Base-by-base conservation (phyloP, 2,888 invertebrate species). In the Didymodactylos carnosus region DNA sequence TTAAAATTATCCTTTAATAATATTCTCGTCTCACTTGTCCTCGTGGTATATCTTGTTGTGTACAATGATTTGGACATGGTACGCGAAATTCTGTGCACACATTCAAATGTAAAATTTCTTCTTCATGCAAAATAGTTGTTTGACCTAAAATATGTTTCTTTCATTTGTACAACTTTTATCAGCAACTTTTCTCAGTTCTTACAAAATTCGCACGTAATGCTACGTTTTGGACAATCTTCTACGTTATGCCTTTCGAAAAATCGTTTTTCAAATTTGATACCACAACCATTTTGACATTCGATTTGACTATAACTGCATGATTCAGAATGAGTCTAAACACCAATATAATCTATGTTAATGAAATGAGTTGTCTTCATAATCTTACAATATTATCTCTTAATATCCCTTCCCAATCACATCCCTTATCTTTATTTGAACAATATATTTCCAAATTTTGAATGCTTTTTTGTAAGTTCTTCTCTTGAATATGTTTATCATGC, bases 371-470 rank as follows among this genome's bases (percentile, higher is more conserved):
- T 43, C n/a, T n/a, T n/a, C n/a, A n/a, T n/a, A n/a, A n/a, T 29
- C 76, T 75, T 77, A 80, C 80, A 72, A 77, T 75, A 13, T 81
- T 76, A 46, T 80, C 79, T 43, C 77, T 78, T 23, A 82, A 77
- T 11, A 72, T 40, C 39, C 82, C 82, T 7, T 76, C 75, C 84
- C 84, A 84, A 27, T 76, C 74, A 76, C 84, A 84, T 7, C 82
- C 82, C 62, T 78, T 77, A 39, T 77, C 77, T 25, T 78, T 76
- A 75, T 77, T 76, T n/a, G 79, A 78, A 77, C 83, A 83, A 72
- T 79, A 78, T 14, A 84, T 81, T 2, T 76, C 77, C 14, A 84
- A 78, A 23, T 76, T 73, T 39, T 82, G 81, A 19, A 82, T 79
- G 53, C 79, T 79, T 69, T 76, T 76, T 76, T 79, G 80, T 72